Evolutionary conservation across 2,113 vertebrate species (phyloP).

Genomic region (Pygoscelis antarcticus): DNA sequence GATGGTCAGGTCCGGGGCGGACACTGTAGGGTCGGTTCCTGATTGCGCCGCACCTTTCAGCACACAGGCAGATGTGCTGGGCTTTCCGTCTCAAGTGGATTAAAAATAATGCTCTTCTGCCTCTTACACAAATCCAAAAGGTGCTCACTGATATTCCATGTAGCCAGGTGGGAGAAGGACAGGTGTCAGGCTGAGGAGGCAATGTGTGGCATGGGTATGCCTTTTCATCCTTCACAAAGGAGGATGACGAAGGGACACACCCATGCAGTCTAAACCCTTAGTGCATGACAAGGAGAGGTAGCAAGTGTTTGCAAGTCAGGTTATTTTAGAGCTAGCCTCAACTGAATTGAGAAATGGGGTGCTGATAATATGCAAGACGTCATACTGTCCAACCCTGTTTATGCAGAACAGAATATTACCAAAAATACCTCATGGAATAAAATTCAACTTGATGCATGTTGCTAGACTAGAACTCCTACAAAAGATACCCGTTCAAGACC

Average conservation of each 20-base stretch:
- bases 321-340: not conserved
- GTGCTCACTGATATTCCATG: not conserved
- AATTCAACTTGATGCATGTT: not conserved
- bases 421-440: constrained; percentile 39
- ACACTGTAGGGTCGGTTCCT: not conserved
- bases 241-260: not conserved
- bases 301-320: not conserved
- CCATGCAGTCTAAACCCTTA: not conserved
- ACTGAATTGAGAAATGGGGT: not conserved
- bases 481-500: not conserved
- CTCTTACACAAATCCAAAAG: constrained; percentile 5
- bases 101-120: constrained; percentile 27
- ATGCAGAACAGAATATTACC: not conserved
- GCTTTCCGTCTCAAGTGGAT: constrained; percentile 10
- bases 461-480: not conserved
- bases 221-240: not conserved
- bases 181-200: not conserved
- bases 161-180: not conserved
- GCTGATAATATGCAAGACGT: not conserved
- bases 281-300: not conserved
- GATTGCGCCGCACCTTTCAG: not conserved
- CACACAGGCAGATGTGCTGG: not conserved
- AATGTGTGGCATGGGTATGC: not conserved
- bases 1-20: not conserved
- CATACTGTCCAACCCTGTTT: not conserved